These are phyloP conservation scores for Sandelia bainsii DNA, from an alignment of 2,797 vertebrate species.

Conservation along the genomic window DNA sequence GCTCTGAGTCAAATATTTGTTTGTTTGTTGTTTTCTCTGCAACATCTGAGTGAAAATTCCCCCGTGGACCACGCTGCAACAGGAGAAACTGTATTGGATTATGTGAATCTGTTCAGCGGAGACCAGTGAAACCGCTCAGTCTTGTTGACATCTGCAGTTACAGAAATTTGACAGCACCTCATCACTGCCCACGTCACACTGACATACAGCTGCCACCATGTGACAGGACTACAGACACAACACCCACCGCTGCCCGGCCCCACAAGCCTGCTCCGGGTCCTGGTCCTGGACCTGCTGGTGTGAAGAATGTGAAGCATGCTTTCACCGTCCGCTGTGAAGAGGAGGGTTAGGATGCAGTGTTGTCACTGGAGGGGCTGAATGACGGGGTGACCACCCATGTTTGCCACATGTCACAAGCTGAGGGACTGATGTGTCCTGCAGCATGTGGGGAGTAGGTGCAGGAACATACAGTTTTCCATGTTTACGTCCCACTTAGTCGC, in stretches of 20 bases:
- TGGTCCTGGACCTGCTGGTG: slow-evolving; percentile 65
- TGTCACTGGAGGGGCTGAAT: slow-evolving; percentile 57
- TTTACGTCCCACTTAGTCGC: not conserved
- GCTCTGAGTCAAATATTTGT: no score
- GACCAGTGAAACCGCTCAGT: not conserved
- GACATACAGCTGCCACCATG: slow-evolving; percentile 11
- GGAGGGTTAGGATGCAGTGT: slow-evolving; percentile 52
- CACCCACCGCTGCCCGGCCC: slow-evolving; percentile 56
- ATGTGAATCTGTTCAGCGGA: not conserved
- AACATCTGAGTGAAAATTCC: not conserved
- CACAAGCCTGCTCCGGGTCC: slow-evolving; percentile 36
- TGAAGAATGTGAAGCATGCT: slow-evolving; percentile 84
- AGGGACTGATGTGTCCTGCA: slow-evolving; percentile 47
- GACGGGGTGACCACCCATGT: slow-evolving; percentile 45
- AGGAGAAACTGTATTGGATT: not conserved
- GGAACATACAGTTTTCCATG: not conserved
- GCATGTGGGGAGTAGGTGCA: not conserved
- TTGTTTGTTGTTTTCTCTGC: not conserved
- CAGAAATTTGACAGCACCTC: not conserved
- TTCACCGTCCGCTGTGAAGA: slow-evolving; percentile 80
- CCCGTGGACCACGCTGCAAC: not conserved
- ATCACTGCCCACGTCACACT: not conserved
- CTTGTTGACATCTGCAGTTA: not conserved
- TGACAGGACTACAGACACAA: slow-evolving; percentile 50
- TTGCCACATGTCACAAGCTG: slow-evolving; percentile 48